These are phyloP conservation scores for Magallana angulata DNA, from an alignment of 1,140 invertebrate species.

Conservation along the genomic window DNA sequence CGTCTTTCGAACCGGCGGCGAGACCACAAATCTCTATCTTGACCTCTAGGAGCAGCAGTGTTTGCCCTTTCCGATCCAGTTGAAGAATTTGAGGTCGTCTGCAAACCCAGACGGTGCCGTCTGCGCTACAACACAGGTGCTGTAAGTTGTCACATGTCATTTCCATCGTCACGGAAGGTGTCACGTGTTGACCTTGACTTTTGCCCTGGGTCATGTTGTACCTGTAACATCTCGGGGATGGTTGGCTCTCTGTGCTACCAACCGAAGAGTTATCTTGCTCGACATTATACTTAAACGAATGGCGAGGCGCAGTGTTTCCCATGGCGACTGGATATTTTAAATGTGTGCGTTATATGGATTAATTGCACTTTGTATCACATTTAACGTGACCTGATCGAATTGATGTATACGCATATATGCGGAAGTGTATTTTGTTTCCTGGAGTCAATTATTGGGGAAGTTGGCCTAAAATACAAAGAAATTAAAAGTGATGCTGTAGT, in stretches of 20 bases:
- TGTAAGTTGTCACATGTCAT: constrained; percentile 1
- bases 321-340: neutral
- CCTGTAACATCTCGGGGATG: neutral
- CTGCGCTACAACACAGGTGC: neutral
- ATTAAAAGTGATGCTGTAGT: no score
- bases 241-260: neutral
- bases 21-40: constrained; percentile 16
- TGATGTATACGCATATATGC: no score
- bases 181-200: neutral
- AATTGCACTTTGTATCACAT: no score
- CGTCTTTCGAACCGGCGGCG: neutral
- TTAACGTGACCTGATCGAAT: no score
- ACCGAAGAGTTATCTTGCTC: neutral
- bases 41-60: neutral
- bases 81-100: constrained; percentile 10
- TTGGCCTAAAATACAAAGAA: no score
- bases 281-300: neutral
- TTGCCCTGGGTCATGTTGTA: constrained; percentile 10
- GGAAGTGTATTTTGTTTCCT: no score
- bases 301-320: neutral
- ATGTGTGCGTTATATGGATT: no score
- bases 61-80: neutral
- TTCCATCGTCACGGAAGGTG: neutral
- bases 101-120: neutral
- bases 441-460: no score